These are phyloP conservation scores for Dryoscopus gambensis DNA, from an alignment of 2,113 vertebrate species.

Conservation along the genomic window DNA sequence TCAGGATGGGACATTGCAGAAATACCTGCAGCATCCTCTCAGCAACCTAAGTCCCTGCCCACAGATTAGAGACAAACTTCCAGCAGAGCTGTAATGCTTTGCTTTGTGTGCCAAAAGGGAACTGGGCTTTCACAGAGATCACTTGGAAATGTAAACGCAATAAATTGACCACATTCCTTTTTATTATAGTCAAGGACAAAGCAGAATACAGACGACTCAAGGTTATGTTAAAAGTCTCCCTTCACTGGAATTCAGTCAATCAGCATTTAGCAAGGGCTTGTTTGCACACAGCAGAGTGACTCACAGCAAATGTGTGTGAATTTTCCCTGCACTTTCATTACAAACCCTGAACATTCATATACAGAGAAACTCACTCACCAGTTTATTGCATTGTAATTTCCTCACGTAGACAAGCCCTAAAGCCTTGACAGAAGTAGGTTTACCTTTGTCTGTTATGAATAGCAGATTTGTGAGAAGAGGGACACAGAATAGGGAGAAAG, in stretches of 20 bases:
- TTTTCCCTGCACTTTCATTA: neutral
- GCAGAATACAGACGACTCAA: neutral
- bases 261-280: neutral
- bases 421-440: neutral
- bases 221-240: neutral
- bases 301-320: neutral
- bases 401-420: neutral
- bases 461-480: neutral
- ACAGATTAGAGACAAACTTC: neutral
- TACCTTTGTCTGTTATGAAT: neutral
- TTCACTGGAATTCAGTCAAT: neutral
- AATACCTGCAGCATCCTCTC: neutral
- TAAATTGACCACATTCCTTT: slow-evolving; percentile 1
- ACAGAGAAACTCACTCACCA: neutral
- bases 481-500: neutral
- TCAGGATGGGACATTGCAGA: neutral
- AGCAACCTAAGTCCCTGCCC: neutral
- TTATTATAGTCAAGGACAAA: neutral
- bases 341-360: neutral
- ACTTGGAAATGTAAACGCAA: neutral
- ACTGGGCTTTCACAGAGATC: neutral
- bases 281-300: slow-evolving; percentile 21
- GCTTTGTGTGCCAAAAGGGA: neutral
- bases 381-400: slow-evolving; percentile 10
- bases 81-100: neutral